These are phyloP conservation scores for Paratrypauchen microcephalus DNA, from an alignment of 2,797 vertebrate genomes.

Conservation along the genomic window DNA sequence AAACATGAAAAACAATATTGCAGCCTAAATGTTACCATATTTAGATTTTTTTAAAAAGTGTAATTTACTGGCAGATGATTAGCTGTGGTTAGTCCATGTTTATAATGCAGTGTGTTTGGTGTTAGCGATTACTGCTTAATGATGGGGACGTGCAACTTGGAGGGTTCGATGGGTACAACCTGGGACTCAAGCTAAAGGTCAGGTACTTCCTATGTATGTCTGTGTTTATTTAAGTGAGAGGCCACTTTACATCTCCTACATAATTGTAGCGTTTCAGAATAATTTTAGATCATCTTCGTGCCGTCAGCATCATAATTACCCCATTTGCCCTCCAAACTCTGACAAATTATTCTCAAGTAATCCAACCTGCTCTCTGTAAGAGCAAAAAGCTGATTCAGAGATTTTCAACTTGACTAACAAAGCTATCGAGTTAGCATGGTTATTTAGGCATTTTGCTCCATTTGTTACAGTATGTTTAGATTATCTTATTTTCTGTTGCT, in stretches of 20 bases:
- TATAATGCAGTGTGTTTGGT: constrained; percentile 45
- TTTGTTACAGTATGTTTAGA: constrained; percentile 13
- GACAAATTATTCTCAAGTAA: constrained; percentile 64
- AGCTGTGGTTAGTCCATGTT: constrained; percentile 27
- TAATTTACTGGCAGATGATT: constrained; percentile 23
- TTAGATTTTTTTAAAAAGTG: no score
- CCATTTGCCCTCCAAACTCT: constrained; percentile 56
- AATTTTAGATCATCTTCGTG: constrained; percentile 61
- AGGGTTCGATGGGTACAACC: constrained; percentile 43
- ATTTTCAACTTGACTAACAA: constrained; percentile 42
- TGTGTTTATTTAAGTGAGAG: constrained; percentile 70
- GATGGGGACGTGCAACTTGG: constrained; percentile 55
- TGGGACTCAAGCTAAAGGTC: constrained; percentile 63
- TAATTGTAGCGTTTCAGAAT: constrained; percentile 63
- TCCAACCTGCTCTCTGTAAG: constrained; percentile 37
- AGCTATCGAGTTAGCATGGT: neutral
- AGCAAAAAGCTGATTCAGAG: constrained; percentile 30
- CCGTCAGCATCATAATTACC: constrained; percentile 63
- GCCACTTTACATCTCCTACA: constrained; percentile 61
- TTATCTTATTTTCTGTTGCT: constrained; percentile 5
- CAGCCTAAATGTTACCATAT: no score
- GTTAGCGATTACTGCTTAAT: constrained; percentile 64
- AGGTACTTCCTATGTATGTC: constrained; percentile 63
- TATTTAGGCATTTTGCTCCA: neutral
- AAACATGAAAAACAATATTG: no score